Evolutionary conservation across 1,140 invertebrate species (phyloP).

Genomic region (Monochamus saltuarius): DNA sequence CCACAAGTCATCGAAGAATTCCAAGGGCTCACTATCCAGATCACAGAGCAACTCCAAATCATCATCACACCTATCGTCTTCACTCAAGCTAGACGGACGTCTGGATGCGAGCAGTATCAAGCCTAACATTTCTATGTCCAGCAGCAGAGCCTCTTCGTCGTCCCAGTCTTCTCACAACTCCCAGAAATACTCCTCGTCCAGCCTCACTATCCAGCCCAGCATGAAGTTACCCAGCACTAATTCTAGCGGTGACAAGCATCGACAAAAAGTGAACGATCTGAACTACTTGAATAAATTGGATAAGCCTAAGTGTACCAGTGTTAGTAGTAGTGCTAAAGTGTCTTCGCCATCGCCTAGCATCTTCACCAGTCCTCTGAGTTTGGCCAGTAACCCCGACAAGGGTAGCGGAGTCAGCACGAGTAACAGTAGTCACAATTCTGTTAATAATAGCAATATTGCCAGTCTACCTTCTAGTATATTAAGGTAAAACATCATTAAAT

Average conservation of each 20-base stretch:
- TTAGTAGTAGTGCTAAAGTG: constrained; percentile 29
- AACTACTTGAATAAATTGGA: constrained; percentile 40
- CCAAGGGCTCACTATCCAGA: not conserved
- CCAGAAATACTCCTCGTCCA: constrained; percentile 39
- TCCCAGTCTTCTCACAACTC: constrained; percentile 27
- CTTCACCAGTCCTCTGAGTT: constrained; percentile 48
- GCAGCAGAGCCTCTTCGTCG: constrained; percentile 6
- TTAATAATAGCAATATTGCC: constrained; percentile 38
- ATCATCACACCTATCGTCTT: not conserved
- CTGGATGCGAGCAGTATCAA: no score
- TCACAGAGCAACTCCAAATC: constrained; percentile 14
- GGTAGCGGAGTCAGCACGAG: constrained; percentile 22
- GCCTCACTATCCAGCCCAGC: constrained; percentile 44
- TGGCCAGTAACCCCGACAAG: constrained; percentile 45
- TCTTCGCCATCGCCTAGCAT: constrained; percentile 43
- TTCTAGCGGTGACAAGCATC: not conserved
- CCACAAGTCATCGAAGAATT: constrained; percentile 47
- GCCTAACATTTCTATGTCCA: no score
- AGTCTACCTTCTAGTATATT: constrained; percentile 54
- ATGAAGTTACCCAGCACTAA: constrained; percentile 33
- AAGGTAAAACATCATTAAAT: constrained; percentile 49
- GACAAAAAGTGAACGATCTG: constrained; percentile 31
- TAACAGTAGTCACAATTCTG: constrained; percentile 37
- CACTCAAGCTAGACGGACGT: not conserved
- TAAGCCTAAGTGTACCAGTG: constrained; percentile 34